Evolutionary conservation across 2,888 invertebrate genomes (phyloP).

Genomic region (Pegoplata infirma): DNA sequence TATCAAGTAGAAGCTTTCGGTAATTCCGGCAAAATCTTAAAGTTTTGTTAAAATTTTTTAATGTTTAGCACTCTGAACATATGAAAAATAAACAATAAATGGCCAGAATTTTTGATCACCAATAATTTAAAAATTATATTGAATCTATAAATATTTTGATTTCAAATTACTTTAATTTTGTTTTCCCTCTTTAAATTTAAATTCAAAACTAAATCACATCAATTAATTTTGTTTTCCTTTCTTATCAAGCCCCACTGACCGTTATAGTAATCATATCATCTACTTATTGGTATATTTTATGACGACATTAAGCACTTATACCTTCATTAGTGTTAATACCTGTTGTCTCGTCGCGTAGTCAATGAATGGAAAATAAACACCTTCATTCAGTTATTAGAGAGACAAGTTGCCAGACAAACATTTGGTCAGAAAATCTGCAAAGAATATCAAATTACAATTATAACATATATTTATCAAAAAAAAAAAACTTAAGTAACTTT

Average conservation of each 20-base stretch:
- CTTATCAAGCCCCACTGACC: not conserved
- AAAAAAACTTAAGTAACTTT: conserved; percentile 28
- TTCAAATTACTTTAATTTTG: too few species aligned
- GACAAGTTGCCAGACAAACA: conserved; percentile 3
- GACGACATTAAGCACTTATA: not conserved
- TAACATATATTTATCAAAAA: too few species aligned
- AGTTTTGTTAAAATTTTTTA: too few species aligned
- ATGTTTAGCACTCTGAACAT: too few species aligned
- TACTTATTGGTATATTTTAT: not conserved
- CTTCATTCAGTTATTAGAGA: not conserved
- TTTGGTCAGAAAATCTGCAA: too few species aligned
- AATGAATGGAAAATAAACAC: not conserved
- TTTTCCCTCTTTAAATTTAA: too few species aligned
- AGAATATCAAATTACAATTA: conserved; percentile 30
- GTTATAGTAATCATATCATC: not conserved
- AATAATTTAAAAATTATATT: too few species aligned
- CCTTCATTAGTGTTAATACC: not conserved
- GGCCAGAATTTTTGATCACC: too few species aligned
- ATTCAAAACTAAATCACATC: not conserved
- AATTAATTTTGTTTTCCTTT: not conserved
- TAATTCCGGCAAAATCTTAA: too few species aligned
- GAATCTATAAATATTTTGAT: too few species aligned
- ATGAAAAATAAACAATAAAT: too few species aligned
- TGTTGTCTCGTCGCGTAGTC: not conserved
- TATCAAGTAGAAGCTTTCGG: too few species aligned